Percentiles rank a stretch among this genome's conserved stretches.
These are phyloP conservation scores for Serranochromis macrocephalus DNA, from an alignment of 2,113 vertebrate species.

Conservation along the genomic window DNA sequence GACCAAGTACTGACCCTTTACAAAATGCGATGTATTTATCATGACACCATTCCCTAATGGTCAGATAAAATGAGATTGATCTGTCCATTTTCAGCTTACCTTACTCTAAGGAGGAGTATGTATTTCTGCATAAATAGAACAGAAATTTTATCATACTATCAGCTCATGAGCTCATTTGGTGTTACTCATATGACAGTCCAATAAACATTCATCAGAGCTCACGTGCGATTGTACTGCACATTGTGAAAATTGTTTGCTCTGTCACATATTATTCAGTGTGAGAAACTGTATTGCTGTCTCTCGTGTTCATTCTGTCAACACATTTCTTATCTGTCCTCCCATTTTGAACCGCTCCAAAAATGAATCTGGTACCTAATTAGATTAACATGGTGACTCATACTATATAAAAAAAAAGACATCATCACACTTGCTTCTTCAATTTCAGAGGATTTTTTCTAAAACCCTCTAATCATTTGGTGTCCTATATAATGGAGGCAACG, in stretches of 20 bases:
- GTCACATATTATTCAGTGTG: background rate
- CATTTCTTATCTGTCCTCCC: background rate
- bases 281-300: background rate
- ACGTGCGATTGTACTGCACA: background rate
- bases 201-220: background rate
- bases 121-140: background rate
- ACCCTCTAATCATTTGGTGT: conserved; percentile 10
- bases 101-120: background rate
- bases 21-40: background rate
- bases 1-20: background rate
- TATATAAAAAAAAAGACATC: background rate
- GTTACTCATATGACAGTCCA: background rate
- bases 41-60: background rate
- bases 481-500: background rate
- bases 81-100: background rate
- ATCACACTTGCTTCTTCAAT: background rate
- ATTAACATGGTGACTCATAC: background rate
- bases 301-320: background rate
- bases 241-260: background rate
- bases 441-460: background rate
- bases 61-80: background rate
- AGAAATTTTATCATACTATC: background rate
- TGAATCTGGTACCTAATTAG: background rate
- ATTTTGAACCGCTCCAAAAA: background rate
- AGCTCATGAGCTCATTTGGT: background rate